These are phyloP conservation scores for Coptotermes formosanus DNA, from an alignment of 1,140 invertebrate species.

Conservation along the genomic window DNA sequence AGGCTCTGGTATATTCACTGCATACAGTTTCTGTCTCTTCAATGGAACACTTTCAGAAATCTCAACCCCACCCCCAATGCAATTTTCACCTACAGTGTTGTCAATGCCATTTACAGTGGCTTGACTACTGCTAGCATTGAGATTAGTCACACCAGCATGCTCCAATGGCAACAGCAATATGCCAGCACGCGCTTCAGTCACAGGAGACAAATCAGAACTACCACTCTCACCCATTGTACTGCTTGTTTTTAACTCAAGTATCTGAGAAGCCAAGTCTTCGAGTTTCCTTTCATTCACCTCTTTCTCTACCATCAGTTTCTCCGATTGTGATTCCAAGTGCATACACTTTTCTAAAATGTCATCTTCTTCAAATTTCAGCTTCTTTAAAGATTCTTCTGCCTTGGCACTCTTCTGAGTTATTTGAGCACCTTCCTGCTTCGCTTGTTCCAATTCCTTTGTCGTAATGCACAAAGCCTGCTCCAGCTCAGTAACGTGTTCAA, in stretches of 20 bases:
- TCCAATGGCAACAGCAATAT: neutral
- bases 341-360: neutral
- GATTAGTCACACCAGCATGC: neutral
- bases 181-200: neutral
- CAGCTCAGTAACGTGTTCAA: neutral
- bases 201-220: neutral
- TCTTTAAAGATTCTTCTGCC: slow-evolving; percentile 1
- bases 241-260: neutral
- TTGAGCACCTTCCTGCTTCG: neutral
- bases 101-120: neutral
- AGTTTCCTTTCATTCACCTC: neutral
- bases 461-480: slow-evolving; percentile 14
- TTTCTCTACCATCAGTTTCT: neutral
- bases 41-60: slow-evolving; percentile 1
- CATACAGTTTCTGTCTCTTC: neutral
- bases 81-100: neutral
- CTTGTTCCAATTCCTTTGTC: neutral
- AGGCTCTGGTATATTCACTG: neutral
- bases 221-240: neutral
- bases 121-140: neutral
- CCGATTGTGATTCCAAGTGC: neutral
- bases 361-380: neutral
- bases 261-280: neutral
- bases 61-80: neutral
- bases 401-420: slow-evolving; percentile 5